phyloP scores from a whole-genome alignment of 2,113 vertebrate species.

The Cnemophilus loriae region DNA sequence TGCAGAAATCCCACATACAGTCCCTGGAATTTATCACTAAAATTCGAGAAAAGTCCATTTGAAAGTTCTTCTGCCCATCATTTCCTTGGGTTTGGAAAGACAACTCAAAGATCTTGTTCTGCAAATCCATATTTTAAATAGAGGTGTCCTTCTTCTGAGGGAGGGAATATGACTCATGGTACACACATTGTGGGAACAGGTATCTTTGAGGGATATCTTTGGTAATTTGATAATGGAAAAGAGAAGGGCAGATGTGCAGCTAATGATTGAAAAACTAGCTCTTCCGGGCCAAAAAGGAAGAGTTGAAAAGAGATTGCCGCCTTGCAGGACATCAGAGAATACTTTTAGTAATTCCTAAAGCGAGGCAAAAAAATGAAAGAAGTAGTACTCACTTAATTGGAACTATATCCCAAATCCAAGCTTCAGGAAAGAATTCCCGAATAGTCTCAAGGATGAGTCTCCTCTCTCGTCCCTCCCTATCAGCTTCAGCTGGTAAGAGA shows the following conservation, averaged over 20 bases:
- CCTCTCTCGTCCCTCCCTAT: neutral
- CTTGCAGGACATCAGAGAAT: neutral
- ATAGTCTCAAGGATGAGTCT: conserved; percentile 38
- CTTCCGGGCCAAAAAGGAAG: neutral
- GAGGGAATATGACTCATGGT: neutral
- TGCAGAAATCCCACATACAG: neutral
- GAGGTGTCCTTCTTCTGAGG: neutral
- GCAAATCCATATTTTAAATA: neutral
- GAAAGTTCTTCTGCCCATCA: neutral
- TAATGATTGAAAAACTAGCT: neutral
- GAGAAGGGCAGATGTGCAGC: neutral
- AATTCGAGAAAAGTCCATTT: neutral
- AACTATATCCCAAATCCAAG: conserved; percentile 84
- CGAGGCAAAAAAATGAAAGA: neutral
- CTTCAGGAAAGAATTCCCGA: conserved; percentile 80
- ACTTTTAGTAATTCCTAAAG: neutral
- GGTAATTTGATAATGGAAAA: neutral
- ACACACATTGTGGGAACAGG: neutral
- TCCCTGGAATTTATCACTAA: neutral
- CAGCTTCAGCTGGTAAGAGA: neutral
- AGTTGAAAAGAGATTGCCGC: neutral
- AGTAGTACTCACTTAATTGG: conserved; percentile 72
- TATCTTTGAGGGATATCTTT: neutral
- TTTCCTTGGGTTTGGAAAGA: neutral
- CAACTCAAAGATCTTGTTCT: neutral